phyloP scores from a whole-genome alignment of 1,140 invertebrate species.

The Caenorhabditis tropicalis region DNA sequence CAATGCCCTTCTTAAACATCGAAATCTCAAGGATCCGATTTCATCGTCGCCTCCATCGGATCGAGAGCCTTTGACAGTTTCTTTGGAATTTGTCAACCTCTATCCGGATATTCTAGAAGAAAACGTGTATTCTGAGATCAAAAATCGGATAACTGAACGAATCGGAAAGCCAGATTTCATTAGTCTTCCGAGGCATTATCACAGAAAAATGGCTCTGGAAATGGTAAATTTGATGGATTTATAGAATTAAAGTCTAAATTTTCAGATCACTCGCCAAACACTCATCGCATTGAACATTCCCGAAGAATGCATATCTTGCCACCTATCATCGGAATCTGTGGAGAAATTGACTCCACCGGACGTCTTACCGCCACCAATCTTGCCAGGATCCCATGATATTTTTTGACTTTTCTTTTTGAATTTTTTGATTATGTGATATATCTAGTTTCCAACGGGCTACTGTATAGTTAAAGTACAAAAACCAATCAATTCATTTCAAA shows the following conservation, averaged over 20 bases:
- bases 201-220: constrained; percentile 38
- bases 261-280: neutral
- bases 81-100: neutral
- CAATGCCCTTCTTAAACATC: neutral
- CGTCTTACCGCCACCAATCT: neutral
- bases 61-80: neutral
- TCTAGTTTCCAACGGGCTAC: too few relatives aligned
- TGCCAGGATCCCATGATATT: neutral
- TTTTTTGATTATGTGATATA: too few relatives aligned
- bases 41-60: neutral
- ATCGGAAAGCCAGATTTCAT: neutral
- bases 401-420: neutral
- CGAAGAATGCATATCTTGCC: constrained; percentile 9
- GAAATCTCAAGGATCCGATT: neutral
- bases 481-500: neutral
- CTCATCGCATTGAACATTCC: neutral
- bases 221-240: neutral
- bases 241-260: neutral
- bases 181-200: neutral
- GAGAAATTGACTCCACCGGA: neutral
- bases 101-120: neutral
- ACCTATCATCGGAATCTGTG: neutral
- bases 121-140: neutral
- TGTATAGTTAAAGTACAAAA: neutral
- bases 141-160: neutral